Conservation (phyloP, 64 coral and sea anemone species). For the Porites lutea region DNA sequence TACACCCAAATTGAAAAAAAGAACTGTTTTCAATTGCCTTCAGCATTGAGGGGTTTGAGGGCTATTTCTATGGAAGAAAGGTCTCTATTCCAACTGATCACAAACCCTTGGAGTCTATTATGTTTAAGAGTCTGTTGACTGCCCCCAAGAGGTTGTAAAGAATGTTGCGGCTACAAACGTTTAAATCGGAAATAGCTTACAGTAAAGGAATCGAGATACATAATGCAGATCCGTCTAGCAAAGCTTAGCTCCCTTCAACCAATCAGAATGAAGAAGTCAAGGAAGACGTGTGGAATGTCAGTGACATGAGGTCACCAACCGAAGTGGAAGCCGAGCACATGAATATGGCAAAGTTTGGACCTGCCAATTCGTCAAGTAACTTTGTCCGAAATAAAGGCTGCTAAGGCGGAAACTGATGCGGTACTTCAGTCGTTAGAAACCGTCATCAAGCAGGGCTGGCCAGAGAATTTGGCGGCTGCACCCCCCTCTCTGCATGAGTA, state of each 20-base stretch:
- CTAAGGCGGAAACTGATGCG: constrained; percentile 2
- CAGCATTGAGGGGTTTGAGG: not conserved
- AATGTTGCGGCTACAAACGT: constrained; percentile 38
- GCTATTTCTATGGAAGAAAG: constrained; percentile 2
- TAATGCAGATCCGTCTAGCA: not conserved
- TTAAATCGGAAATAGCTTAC: constrained; percentile 10
- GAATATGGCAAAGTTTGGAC: constrained; percentile 4
- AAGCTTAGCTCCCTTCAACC: constrained; percentile 7
- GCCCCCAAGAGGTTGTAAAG: constrained; percentile 30
- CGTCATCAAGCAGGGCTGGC: not conserved
- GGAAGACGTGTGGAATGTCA: not conserved
- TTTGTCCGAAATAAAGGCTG: not conserved
- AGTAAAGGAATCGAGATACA: not conserved
- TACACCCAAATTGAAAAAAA: constrained; percentile 33
- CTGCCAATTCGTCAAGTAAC: not conserved
- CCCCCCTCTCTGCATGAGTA: not conserved
- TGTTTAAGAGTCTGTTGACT: constrained; percentile 33
- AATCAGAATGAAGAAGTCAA: not conserved
- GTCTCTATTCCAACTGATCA: constrained; percentile 22
- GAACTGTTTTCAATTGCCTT: constrained; percentile 15
- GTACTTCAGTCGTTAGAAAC: not conserved
- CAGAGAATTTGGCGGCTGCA: not conserved
- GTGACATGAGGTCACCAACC: not conserved
- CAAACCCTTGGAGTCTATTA: constrained; percentile 17
- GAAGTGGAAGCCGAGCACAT: not conserved